A percentile compares a stretch with the other conserved stretches of the same genome.
Evolutionary conservation across 2,113 vertebrate species (phyloP).

Genomic region (Engystomops pustulosus): DNA sequence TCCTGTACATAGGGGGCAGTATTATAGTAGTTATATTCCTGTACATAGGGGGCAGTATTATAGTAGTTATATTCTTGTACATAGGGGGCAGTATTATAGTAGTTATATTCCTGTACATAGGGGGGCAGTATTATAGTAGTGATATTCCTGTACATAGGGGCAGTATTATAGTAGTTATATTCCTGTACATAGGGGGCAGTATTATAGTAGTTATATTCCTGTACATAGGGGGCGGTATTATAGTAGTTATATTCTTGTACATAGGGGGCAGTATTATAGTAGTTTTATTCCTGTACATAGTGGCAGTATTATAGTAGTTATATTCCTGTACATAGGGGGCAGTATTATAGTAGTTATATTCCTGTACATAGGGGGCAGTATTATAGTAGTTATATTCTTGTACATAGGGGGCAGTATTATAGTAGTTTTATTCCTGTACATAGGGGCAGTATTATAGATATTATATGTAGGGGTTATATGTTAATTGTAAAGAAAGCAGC

Average conservation of each 20-base stretch:
- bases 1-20: background rate
- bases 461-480: too few relatives aligned
- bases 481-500: background rate
- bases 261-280: slow-evolving; percentile 3
- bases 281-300: slow-evolving; percentile 6
- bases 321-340: background rate
- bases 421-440: too few relatives aligned
- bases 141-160: background rate
- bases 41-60: slow-evolving; percentile 8
- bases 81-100: background rate
- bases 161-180: background rate
- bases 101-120: background rate
- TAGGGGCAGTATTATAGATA: too few relatives aligned
- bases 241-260: background rate
- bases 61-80: slow-evolving; percentile 6
- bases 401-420: background rate
- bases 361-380: background rate
- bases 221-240: background rate
- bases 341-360: slow-evolving; percentile 6
- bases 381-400: slow-evolving; percentile 9
- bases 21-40: background rate
- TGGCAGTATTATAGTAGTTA: background rate
- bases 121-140: background rate
- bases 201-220: slow-evolving; percentile 3
- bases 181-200: background rate